Evolutionary conservation across 2,888 invertebrate species (phyloP).

Genomic region (Osmoderma eremita): DNA sequence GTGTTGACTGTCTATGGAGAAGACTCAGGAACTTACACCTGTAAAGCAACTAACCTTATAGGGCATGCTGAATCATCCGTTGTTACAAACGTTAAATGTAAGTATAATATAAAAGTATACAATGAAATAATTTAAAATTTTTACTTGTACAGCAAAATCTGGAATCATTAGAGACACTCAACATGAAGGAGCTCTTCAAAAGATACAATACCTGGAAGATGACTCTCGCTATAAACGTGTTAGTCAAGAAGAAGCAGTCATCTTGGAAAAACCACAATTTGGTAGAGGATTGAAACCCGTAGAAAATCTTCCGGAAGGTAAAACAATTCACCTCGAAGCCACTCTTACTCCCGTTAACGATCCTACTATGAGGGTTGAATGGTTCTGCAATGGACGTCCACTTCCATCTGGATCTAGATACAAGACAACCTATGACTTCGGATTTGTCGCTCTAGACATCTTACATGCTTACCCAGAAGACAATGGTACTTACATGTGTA

Average conservation of each 20-base stretch:
- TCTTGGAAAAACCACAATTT: constrained; percentile 89
- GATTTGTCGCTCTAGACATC: constrained; percentile 96
- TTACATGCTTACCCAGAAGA: constrained; percentile 97
- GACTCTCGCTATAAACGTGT: constrained; percentile 80
- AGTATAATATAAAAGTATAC: constrained; percentile 61
- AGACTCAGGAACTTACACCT: constrained; percentile 93
- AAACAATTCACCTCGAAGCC: constrained; percentile 91
- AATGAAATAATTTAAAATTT: not conserved
- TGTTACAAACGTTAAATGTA: constrained; percentile 82
- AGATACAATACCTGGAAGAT: constrained; percentile 92
- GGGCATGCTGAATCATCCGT: constrained; percentile 87
- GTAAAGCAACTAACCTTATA: constrained; percentile 85
- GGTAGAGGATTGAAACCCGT: constrained; percentile 87
- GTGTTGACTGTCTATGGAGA: constrained; percentile 93
- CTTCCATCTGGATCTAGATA: constrained; percentile 94
- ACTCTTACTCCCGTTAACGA: constrained; percentile 97
- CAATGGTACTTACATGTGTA: constrained; percentile 96
- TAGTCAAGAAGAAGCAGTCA: constrained; percentile 76
- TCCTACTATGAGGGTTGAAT: constrained; percentile 98
- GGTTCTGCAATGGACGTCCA: constrained; percentile 96
- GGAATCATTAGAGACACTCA: constrained; percentile 90
- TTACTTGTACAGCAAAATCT: constrained; percentile 73
- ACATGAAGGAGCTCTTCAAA: constrained; percentile 91
- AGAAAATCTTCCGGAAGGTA: constrained; percentile 86
- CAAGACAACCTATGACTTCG: constrained; percentile 96